Conservation (phyloP, 2,888 invertebrate genomes). For the Lamproptera curius region DNA sequence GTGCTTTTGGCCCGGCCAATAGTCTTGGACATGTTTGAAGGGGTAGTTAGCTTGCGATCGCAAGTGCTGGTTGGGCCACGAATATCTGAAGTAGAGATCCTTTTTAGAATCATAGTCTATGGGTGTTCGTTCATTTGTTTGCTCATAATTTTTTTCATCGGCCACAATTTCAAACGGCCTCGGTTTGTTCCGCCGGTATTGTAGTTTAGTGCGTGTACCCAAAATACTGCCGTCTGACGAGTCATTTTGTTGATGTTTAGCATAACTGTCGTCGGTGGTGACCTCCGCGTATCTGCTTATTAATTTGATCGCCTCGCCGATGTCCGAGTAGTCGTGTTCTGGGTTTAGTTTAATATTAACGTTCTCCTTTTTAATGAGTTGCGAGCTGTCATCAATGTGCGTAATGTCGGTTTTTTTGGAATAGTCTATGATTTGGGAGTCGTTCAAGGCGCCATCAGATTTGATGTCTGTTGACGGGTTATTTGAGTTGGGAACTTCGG, state of each 20-base stretch:
- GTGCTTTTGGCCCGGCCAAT: constrained; percentile 62
- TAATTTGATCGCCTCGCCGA: constrained; percentile 70
- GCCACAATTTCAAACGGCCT: constrained; percentile 37
- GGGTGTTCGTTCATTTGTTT: constrained; percentile 28
- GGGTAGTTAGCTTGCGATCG: constrained; percentile 63
- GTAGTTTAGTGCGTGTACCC: constrained; percentile 67
- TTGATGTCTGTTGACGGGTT: constrained; percentile 18
- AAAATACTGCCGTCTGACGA: constrained; percentile 57
- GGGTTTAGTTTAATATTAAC: constrained; percentile 63
- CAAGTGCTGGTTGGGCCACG: constrained; percentile 60
- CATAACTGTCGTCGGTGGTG: constrained; percentile 67
- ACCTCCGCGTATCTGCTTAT: constrained; percentile 73
- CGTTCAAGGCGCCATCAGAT: constrained; percentile 3
- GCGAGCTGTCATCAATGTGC: constrained; percentile 27
- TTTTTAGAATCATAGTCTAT: constrained; percentile 38
- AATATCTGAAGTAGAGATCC: constrained; percentile 58
- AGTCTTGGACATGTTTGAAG: constrained; percentile 67
- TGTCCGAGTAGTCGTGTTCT: constrained; percentile 68
- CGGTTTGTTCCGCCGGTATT: constrained; percentile 62
- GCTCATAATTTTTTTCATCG: constrained; percentile 31
- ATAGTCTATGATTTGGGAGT: constrained; percentile 17
- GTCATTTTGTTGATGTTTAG: constrained; percentile 55
- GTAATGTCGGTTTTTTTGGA: constrained; percentile 22
- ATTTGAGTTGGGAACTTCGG: constrained; percentile 26
- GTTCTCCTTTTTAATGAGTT: constrained; percentile 44